Evolutionary conservation across 2,888 invertebrate species (phyloP), one percentile per base, ranked within the genome.

Genomic region (Parthenolecanium corni): DNA sequence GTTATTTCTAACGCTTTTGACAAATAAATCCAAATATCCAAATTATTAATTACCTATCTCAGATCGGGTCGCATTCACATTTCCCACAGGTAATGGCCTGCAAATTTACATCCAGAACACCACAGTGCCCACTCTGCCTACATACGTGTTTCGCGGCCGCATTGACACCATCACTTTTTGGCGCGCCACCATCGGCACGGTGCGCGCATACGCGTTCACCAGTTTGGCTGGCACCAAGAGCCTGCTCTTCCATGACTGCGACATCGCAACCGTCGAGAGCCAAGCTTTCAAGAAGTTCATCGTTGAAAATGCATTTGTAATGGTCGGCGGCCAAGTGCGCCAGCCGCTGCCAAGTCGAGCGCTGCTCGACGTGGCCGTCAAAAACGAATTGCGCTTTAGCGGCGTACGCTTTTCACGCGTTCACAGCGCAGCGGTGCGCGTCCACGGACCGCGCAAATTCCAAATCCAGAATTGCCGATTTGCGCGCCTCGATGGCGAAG

Each of bases 221-320:
- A 85, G 84, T 72, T 78, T 87, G 47, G 76, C 78, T 52, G 80
- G 81, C 68, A 80, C 81, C 54, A 80, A 82, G 68, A 79, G 77
- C 56, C 77, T 89, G 64, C 79, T 80, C 67, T 75, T 89, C 66
- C 76, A 76, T 36, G 78, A 83, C 68, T 82, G 83, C 64, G 72
- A 72, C 2, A 77, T 85, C 49, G 76, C 79, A 46, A 78, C 76
- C 53, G 78, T 87, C 52, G 82, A 84, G 67, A 79, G 79, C 44
- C 82, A 88, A 74, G 81, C 86, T 2, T 87, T 89, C 70, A 89
- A 88, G 70, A 86, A 86, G 73, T 86, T 89, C 70, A 79, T 82
- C 24, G 80, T 84, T 0, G 78, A 80, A 38, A 79, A 80, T 67
- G 23, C 14, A 5, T 78, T 89, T 66, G 76, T 80, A 67, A 73